Evolutionary conservation across 2,888 invertebrate genomes (phyloP).

Genomic region (Rhingia campestris): DNA sequence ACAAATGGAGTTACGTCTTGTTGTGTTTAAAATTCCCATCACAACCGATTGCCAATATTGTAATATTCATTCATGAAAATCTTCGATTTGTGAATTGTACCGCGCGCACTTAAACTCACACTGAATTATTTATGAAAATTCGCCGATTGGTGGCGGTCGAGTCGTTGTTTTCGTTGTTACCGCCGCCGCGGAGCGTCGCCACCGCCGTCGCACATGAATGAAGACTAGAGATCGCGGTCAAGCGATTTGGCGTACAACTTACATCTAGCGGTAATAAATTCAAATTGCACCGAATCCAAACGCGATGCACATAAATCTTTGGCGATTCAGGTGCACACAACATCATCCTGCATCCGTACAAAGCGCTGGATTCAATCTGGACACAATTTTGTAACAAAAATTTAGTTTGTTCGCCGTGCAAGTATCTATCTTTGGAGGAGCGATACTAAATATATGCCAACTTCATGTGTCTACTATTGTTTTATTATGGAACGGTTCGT

Average conservation of each 20-base stretch:
- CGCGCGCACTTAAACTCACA: slow-evolving; percentile 54
- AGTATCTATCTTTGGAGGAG: background rate
- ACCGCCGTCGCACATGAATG: slow-evolving; percentile 33
- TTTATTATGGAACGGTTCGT: slow-evolving; percentile 43
- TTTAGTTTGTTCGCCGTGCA: slow-evolving; percentile 1
- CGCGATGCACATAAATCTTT: slow-evolving; percentile 59
- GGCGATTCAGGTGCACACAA: slow-evolving; percentile 49
- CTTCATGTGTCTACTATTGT: slow-evolving; percentile 10
- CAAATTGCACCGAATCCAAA: slow-evolving; percentile 66
- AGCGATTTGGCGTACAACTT: slow-evolving; percentile 19
- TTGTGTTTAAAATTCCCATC: slow-evolving; percentile 56
- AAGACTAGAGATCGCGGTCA: slow-evolving; percentile 37
- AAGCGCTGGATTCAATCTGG: background rate
- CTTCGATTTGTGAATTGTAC: slow-evolving; percentile 47
- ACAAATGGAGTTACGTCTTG: background rate
- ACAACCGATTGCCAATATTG: slow-evolving; percentile 32
- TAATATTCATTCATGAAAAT: slow-evolving; percentile 64
- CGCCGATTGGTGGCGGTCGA: background rate
- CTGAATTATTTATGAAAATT: slow-evolving; percentile 69
- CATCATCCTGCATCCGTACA: slow-evolving; percentile 34
- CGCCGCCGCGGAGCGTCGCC: slow-evolving; percentile 16
- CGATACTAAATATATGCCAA: slow-evolving; percentile 8
- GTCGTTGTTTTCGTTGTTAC: slow-evolving; percentile 10
- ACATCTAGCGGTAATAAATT: slow-evolving; percentile 64
- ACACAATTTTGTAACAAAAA: slow-evolving; percentile 13